Percentiles rank a stretch among this genome's conserved stretches.
Evolutionary conservation across 2,797 vertebrate species (phyloP).

Genomic region (Spea hammondii): DNA sequence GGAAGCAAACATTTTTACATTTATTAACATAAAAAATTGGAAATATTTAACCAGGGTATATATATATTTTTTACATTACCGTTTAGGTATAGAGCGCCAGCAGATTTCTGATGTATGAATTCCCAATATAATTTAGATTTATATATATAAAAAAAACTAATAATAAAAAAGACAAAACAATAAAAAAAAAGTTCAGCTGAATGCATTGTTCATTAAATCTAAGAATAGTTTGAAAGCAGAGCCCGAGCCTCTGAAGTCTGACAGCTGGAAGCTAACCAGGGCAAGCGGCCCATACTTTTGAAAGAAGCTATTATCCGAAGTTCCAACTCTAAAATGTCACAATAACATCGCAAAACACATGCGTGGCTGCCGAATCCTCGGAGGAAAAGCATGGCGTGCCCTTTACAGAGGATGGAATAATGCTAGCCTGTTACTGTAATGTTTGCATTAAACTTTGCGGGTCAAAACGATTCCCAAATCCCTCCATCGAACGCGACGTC

Average conservation of each 20-base stretch:
- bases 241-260: conserved; percentile 7
- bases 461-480: neutral
- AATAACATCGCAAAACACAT: conserved; percentile 14
- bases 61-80: too few species aligned
- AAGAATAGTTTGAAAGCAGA: neutral
- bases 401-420: conserved; percentile 12
- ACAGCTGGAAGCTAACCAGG: neutral
- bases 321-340: conserved; percentile 38
- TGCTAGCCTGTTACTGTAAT: neutral
- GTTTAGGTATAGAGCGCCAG: too few species aligned
- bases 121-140: neutral
- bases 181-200: neutral
- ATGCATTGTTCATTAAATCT: conserved; percentile 24
- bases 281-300: neutral
- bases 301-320: conserved; percentile 28
- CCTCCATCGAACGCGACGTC: neutral
- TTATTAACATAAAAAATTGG: too few species aligned
- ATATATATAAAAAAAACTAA: neutral
- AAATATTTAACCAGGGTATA: too few species aligned
- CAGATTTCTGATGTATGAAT: too few species aligned
- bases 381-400: neutral
- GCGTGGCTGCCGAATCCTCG: conserved; percentile 11
- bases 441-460: neutral
- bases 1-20: too few species aligned
- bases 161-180: neutral